A percentile compares a stretch with the other conserved stretches of the same genome.
These are phyloP conservation scores for Cataglyphis cursor DNA, from an alignment of 2,888 invertebrate species.

Conservation along the genomic window DNA sequence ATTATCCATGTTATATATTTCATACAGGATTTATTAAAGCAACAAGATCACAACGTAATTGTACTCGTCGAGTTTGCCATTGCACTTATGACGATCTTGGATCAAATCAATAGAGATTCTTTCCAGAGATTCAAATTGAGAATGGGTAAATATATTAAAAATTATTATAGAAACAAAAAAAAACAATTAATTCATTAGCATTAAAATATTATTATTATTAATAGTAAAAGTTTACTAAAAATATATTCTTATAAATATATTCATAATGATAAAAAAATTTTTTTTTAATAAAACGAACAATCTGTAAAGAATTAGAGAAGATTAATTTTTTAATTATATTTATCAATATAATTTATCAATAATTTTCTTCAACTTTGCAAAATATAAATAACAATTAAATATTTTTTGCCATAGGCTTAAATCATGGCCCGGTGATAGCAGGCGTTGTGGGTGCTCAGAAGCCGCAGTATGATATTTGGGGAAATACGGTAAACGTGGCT, in stretches of 20 bases:
- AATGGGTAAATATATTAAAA: slow-evolving; percentile 90
- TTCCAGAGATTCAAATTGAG: slow-evolving; percentile 98
- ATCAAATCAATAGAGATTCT: slow-evolving; percentile 98
- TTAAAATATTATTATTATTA: not conserved
- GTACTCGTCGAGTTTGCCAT: slow-evolving; percentile 98
- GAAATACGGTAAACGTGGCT: slow-evolving; percentile 99
- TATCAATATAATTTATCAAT: not conserved
- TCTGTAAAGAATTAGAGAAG: not conserved
- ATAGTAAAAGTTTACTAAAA: not conserved
- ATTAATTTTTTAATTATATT: not conserved
- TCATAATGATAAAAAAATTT: not conserved
- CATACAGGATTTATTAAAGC: slow-evolving; percentile 84
- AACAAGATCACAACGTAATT: slow-evolving; percentile 95
- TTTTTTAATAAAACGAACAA: not conserved
- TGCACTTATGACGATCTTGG: slow-evolving; percentile 96
- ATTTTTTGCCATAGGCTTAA: slow-evolving; percentile 89
- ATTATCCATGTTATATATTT: slow-evolving; percentile 7
- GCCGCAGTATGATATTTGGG: slow-evolving; percentile 99
- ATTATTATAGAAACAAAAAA: not conserved
- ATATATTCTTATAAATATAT: no score
- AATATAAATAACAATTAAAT: slow-evolving; percentile 12
- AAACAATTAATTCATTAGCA: not conserved
- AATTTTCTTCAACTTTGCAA: not conserved
- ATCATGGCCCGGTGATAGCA: slow-evolving; percentile 97
- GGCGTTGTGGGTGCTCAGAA: slow-evolving; percentile 99